Evolutionary conservation across 2,113 vertebrate species (phyloP).

Genomic region (Pimephales promelas): DNA sequence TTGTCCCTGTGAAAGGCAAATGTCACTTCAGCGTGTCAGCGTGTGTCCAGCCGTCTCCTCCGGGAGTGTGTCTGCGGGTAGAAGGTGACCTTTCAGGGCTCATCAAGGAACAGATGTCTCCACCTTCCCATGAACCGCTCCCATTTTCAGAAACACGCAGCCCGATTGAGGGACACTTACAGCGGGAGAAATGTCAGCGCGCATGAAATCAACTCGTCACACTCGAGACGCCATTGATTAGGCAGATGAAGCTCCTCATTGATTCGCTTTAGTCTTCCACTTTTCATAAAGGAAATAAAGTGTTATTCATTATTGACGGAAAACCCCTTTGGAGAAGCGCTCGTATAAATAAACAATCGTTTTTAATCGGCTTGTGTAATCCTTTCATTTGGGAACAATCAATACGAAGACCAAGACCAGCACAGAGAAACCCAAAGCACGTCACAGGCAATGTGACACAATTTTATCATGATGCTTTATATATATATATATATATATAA

Average conservation of each 20-base stretch:
- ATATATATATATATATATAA: not conserved
- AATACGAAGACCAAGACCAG: not conserved
- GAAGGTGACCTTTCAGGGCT: constrained; percentile 24
- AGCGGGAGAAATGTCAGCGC: not conserved
- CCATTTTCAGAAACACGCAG: not conserved
- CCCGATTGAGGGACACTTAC: not conserved
- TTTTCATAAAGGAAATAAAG: constrained; percentile 27
- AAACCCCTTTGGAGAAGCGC: constrained; percentile 3
- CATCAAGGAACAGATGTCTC: constrained; percentile 11
- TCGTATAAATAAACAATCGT: not conserved
- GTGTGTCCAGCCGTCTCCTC: not conserved
- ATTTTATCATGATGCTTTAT: no score
- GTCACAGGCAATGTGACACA: no score
- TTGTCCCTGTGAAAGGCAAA: not conserved
- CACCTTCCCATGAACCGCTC: not conserved
- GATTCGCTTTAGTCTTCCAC: not conserved
- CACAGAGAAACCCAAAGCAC: not conserved
- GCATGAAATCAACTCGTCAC: not conserved
- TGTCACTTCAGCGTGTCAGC: not conserved
- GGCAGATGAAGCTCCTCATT: constrained; percentile 4
- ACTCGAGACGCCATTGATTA: not conserved
- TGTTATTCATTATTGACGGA: constrained; percentile 17
- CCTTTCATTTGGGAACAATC: not conserved
- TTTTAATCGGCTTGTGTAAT: not conserved
- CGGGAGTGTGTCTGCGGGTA: not conserved